Evolutionary conservation across 2,113 vertebrate genomes (phyloP).

Genomic region (Paratilapia polleni): DNA sequence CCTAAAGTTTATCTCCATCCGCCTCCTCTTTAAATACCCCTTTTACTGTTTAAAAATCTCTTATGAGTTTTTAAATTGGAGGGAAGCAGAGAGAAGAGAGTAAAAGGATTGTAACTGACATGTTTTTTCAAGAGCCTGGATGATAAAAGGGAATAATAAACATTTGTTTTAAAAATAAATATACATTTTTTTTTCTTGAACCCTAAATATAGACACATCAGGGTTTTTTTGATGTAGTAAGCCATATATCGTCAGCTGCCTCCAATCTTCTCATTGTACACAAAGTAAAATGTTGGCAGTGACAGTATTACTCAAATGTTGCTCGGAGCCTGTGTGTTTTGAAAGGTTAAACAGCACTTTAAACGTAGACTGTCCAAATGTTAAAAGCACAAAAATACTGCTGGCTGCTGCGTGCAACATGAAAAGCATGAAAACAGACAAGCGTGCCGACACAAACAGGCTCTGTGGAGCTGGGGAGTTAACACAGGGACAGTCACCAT

Average conservation of each 20-base stretch:
- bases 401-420: slow-evolving; percentile 31
- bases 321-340: slow-evolving; percentile 46
- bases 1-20: slow-evolving; percentile 69
- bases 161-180: slow-evolving; percentile 78
- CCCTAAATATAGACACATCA: slow-evolving; percentile 67
- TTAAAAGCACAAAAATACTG: slow-evolving; percentile 59
- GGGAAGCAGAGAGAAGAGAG: slow-evolving; percentile 22
- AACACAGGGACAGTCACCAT: neutral
- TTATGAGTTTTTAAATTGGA: slow-evolving; percentile 60
- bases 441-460: slow-evolving; percentile 33
- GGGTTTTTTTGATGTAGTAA: slow-evolving; percentile 57
- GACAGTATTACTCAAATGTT: slow-evolving; percentile 63
- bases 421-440: slow-evolving; percentile 45
- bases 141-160: slow-evolving; percentile 72
- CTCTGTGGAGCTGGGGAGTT: slow-evolving; percentile 8
- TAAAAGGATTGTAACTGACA: slow-evolving; percentile 58
- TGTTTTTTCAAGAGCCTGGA: slow-evolving; percentile 53
- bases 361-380: slow-evolving; percentile 65
- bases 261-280: slow-evolving; percentile 31
- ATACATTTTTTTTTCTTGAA: slow-evolving; percentile 57
- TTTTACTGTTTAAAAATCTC: slow-evolving; percentile 63
- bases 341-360: slow-evolving; percentile 75
- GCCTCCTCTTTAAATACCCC: slow-evolving; percentile 55
- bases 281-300: slow-evolving; percentile 53
- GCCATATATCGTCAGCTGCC: slow-evolving; percentile 35